These are phyloP conservation scores for Mohoua ochrocephala DNA, from an alignment of 2,113 vertebrate genomes.

Conservation along the genomic window DNA sequence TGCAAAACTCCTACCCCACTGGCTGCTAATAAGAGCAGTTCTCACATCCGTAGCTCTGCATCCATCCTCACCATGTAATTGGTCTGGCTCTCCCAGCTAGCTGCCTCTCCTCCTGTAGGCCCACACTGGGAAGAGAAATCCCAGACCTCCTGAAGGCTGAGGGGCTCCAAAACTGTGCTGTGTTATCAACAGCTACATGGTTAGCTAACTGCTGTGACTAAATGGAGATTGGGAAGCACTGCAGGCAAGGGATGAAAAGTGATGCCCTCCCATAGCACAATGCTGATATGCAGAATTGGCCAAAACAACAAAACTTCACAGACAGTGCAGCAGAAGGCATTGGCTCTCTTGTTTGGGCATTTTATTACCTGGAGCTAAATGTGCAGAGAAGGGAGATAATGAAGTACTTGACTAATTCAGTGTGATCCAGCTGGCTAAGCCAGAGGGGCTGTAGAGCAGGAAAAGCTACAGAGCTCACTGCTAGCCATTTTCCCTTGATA, in stretches of 20 bases:
- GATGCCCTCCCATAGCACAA: conserved; percentile 68
- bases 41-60: not conserved
- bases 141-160: conserved; percentile 73
- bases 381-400: conserved; percentile 85
- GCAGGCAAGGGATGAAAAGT: conserved; percentile 76
- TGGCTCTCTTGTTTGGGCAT: conserved; percentile 75
- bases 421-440: conserved; percentile 91
- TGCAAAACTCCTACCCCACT: not conserved
- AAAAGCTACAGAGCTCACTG: conserved; percentile 74
- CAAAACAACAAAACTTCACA: conserved; percentile 81
- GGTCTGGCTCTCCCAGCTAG: conserved; percentile 79
- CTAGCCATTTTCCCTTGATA: conserved; percentile 74
- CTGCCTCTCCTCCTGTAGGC: conserved; percentile 68
- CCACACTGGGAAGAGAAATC: conserved; percentile 74
- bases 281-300: conserved; percentile 72
- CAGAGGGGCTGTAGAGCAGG: conserved; percentile 81
- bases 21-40: conserved; percentile 42
- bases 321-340: conserved; percentile 82
- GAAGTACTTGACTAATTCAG: conserved; percentile 89
- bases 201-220: conserved; percentile 76
- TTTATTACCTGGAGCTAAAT: conserved; percentile 90
- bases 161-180: conserved; percentile 50
- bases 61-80: conserved; percentile 71
- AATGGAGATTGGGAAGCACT: conserved; percentile 70
- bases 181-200: conserved; percentile 76